Evolutionary conservation across 92 coral and sea anemone species (phyloP), one percentile per base, ranked within the genome.

Genomic region (Siderastrea radians): DNA sequence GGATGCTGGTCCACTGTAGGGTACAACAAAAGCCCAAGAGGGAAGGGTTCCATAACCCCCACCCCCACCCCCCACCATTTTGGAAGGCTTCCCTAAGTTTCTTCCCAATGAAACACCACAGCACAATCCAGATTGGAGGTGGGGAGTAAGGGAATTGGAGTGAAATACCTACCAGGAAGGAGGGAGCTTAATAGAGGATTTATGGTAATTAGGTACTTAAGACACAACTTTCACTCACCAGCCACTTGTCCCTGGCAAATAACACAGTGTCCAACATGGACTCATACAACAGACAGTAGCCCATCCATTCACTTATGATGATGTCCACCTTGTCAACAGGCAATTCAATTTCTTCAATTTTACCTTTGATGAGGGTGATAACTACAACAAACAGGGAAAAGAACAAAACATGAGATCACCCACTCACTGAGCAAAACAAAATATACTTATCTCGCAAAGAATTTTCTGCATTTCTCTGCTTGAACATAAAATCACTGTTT

Each of bases 261-360:
- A 97, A 85, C n/a, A 97, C 99, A n/a, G 98, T 95, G 76, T 97
- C 97, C 72, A 97, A 81, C 99, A 97, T 97, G 54, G 99, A 97
- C 88, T 97, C 98, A 49, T 95, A 97, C 68, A 97, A 95, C 47
- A 97, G 92, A 80, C 98, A 97, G 85, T 97, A 95, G 6, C 99
- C 99, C 99, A 97, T 97, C 99, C 99, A 97, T 79, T 97, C 99
- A 87, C 98, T 95, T 82, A 97, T 93, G 80, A 97, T 97, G 45
- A 97, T 97, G 57, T 97, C 99, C 58, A 97, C 99, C 81, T 95
- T 93, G 11, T 93, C 99, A 49, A 97, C 96, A 12, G 99, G 99
- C 63, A 97, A 84, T 48, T 87, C 60, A 44, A 95, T 91, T 44
- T 97, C 97, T 72, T 97, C 99, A 64, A 95, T 95, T 87, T 97